A percentile compares a stretch with the other conserved stretches of the same genome.
phyloP scores from a whole-genome alignment of 2,797 vertebrate species.

The Esox masquinongy region DNA sequence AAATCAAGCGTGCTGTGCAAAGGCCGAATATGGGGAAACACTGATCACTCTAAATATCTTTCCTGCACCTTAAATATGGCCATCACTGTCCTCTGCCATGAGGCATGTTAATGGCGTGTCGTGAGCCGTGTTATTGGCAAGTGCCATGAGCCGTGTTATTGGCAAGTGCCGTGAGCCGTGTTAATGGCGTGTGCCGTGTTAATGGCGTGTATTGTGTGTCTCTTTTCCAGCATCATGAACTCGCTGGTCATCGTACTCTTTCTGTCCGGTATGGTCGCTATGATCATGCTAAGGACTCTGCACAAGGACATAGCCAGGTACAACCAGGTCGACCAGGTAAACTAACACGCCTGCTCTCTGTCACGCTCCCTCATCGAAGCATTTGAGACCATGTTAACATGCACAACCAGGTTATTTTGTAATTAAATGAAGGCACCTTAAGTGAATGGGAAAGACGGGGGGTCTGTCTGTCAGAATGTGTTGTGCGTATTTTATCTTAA shows the following conservation, averaged over 20 bases:
- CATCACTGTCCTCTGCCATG: background rate
- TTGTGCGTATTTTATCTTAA: background rate
- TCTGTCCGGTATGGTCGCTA: constrained; percentile 90
- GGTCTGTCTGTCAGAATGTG: background rate
- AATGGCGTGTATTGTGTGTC: constrained; percentile 28
- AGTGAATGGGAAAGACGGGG: background rate
- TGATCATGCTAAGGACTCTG: constrained; percentile 89
- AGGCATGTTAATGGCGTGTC: too few relatives aligned
- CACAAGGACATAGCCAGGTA: constrained; percentile 92
- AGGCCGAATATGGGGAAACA: too few relatives aligned
- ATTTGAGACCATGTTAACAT: background rate
- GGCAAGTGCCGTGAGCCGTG: too few relatives aligned
- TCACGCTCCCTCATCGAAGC: too few relatives aligned
- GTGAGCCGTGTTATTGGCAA: background rate
- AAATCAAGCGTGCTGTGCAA: too few relatives aligned
- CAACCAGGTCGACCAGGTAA: constrained; percentile 87
- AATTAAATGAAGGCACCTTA: background rate
- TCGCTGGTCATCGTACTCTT: constrained; percentile 90
- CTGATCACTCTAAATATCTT: too few relatives aligned
- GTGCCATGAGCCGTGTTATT: background rate
- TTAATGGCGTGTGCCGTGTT: background rate
- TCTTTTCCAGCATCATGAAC: constrained; percentile 86
- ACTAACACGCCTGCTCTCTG: background rate
- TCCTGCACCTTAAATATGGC: background rate
- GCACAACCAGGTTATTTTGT: background rate